Evolutionary conservation across 2,113 vertebrate species (phyloP), one percentile per base, ranked within the genome.

Genomic region (Proterorhinus semilunaris): DNA sequence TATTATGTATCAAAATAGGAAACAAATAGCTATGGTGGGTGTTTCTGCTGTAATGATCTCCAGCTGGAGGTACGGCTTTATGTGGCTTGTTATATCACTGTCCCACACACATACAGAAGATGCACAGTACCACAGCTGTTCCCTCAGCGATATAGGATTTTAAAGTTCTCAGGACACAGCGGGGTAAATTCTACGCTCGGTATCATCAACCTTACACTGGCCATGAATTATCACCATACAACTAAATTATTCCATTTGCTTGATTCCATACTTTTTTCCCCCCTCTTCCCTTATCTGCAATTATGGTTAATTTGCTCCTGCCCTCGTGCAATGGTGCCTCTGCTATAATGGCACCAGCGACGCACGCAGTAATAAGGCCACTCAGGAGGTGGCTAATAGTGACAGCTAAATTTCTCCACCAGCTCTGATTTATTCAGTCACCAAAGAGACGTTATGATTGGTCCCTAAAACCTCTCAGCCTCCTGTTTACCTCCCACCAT

Each of bases 371-470:
- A 68, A 82, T 76, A 68, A 76, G 62, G 68, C 79, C 58, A 69
- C 66, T 79, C 65, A 64, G 70, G 62, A 80, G 75, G 81, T 75
- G 75, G 76, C 62, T 68, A 69, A 79, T 66, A 65, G 71, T 77
- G 84, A 86, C 85, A 85, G 79, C 75, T 81, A 83, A 80, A 81
- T 83, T 45, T 75, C 77, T 67, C 66, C 86, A 65, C 76, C 71
- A 79, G 65, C 84, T 87, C 80, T 85, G 79, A 92, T 91, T 85
- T 90, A 86, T 90, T 88, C 85, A 90, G 83, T 88, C 85, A 86
- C 79, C 88, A 77, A 72, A 86, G 61, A 84, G 67, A 81, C 73
- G 81, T 85, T 82, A 78, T 72, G 74, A 87, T 50, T 54, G 78
- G 79, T 63, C 47, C 48, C 48, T 44, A 61, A 61, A 61, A 61